These are phyloP conservation scores for Syrphus vitripennis DNA, from an alignment of 2,888 invertebrate genomes.

Conservation along the genomic window DNA sequence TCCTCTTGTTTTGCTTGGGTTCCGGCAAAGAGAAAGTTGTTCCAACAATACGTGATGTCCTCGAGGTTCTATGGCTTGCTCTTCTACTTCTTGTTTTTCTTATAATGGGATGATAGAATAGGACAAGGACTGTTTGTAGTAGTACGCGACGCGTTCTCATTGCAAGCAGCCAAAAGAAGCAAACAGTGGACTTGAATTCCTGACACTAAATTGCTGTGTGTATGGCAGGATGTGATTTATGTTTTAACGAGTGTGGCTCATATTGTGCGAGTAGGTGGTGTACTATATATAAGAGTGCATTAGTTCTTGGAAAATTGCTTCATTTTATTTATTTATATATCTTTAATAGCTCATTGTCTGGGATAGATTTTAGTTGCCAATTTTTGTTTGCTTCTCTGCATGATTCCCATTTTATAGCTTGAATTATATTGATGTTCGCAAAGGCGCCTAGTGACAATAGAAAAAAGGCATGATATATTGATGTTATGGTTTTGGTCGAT, in stretches of 20 bases:
- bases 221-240: conserved; percentile 70
- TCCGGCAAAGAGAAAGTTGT: conserved; percentile 45
- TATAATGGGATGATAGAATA: conserved; percentile 23
- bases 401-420: neutral
- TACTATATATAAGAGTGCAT: neutral
- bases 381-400: neutral
- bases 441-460: neutral
- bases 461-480: neutral
- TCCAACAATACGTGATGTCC: conserved; percentile 70
- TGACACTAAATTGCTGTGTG: conserved; percentile 68
- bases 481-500: neutral
- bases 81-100: neutral
- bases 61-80: conserved; percentile 28
- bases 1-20: conserved; percentile 72
- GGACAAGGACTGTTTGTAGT: neutral
- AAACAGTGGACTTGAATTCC: conserved; percentile 60
- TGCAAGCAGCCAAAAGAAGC: conserved; percentile 45
- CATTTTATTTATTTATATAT: conserved; percentile 61
- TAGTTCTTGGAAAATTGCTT: conserved; percentile 30
- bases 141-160: conserved; percentile 47
- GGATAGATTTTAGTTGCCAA: conserved; percentile 17
- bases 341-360: conserved; percentile 64
- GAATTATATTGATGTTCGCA: neutral
- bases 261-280: conserved; percentile 21
- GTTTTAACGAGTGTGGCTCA: conserved; percentile 17